Base-by-base conservation (phyloP, 2,797 vertebrate genomes). In the Sebastes minor region DNA sequence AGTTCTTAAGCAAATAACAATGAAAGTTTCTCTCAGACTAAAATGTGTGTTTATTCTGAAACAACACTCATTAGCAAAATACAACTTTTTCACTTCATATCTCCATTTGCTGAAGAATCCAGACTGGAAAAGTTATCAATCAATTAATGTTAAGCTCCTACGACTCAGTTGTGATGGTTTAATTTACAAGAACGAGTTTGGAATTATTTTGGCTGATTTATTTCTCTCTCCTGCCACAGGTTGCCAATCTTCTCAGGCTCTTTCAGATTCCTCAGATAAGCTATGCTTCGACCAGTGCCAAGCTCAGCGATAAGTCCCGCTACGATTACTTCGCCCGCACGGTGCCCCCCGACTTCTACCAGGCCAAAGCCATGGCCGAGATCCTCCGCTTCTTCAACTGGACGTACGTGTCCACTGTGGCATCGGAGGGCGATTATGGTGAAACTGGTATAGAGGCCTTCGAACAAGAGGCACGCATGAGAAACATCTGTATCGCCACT, bases 201-300 rank as follows among this genome's bases (percentile, higher is more conserved):
- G 3, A 67, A 61, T 76, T 25, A 61, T 61, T 81, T 68, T 0
- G 8, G 18, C 76, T 75, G 13, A 23, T 72, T 74, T 5, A 16
- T 38, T 20, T 83, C 28, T 60, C 0, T 80, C 14, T 87, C 63
- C 83, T 32, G 23, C 53, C 32, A 46, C 83, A 99, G 99, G 99
- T 99, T 86, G 99, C 99, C 82, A 99, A 99, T 95, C 94, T 99
- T 88, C 97, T 99, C 68, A 92, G 99, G 75, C 97, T 99, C 78
- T 99, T 99, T 95, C 98, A 99, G 95, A 99, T 99, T 86, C 99
- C 99, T 74, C 99, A 99, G 94, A 99, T 99, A 84, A 99, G 99
- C 93, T 99, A 99, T 0, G 99, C 99, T 23, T 99, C 98, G 53
- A 99, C 99, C 82, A 99, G 98, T 5, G 99, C 99, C 91, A 99